A percentile compares a stretch with the other conserved stretches of the same genome.
Conservation (phyloP, 2,113 vertebrate species). For the Daboia siamensis region DNA sequence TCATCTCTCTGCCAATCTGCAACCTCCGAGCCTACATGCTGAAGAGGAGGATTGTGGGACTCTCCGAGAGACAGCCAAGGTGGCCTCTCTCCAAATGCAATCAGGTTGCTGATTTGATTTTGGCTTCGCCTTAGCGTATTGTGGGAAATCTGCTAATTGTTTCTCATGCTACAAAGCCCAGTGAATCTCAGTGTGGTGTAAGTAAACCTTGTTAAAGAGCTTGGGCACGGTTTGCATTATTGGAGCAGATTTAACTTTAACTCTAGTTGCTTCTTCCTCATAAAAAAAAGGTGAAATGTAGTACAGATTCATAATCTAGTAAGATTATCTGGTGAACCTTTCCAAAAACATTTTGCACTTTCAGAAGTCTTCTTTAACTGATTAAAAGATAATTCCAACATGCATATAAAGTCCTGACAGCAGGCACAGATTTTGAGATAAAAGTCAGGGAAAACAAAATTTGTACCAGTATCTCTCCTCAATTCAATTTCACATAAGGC, state of each 20-base stretch:
- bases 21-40: neutral
- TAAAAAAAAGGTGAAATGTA: rapidly evolving
- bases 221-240: neutral
- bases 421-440: neutral
- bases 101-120: neutral
- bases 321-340: neutral
- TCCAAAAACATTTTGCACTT: neutral
- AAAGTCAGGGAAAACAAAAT: neutral
- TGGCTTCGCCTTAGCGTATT: neutral
- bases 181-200: neutral
- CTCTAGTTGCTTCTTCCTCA: neutral
- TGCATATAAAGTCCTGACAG: neutral
- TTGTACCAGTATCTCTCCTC: conserved; percentile 33
- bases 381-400: conserved; percentile 12
- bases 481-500: conserved; percentile 28
- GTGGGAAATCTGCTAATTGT: neutral
- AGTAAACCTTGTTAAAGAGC: neutral
- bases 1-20: neutral
- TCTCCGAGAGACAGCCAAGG: neutral
- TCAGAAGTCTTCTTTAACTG: conserved; percentile 5
- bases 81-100: neutral
- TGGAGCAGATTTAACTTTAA: neutral
- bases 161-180: neutral
- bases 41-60: neutral
- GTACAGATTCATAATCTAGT: neutral